phyloP scores from a whole-genome alignment of 2,113 vertebrate species.

The Micromys minutus region DNA sequence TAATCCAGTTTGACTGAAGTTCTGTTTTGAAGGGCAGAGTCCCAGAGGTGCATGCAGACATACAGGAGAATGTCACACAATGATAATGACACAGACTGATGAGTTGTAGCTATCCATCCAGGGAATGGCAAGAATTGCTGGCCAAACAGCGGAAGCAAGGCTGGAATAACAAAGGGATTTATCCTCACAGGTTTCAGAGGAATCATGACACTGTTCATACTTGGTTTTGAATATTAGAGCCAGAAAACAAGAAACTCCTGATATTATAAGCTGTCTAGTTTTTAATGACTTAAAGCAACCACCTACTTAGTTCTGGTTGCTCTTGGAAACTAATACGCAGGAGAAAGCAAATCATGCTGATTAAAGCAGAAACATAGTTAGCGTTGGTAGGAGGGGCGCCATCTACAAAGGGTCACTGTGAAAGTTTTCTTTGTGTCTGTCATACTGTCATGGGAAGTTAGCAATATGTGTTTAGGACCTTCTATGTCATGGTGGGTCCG shows the following conservation, averaged over 20 bases:
- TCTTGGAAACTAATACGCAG: slow-evolving; percentile 1
- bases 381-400: background rate
- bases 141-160: background rate
- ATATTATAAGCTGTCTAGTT: background rate
- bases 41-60: background rate
- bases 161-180: background rate
- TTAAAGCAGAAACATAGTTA: slow-evolving; percentile 20
- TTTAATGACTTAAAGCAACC: background rate
- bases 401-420: background rate
- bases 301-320: background rate
- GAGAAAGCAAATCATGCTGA: background rate
- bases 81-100: background rate
- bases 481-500: background rate
- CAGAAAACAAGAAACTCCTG: background rate
- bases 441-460: background rate
- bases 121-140: background rate
- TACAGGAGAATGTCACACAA: background rate
- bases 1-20: background rate
- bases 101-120: background rate
- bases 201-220: background rate
- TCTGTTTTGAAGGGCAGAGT: background rate
- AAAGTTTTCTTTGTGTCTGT: background rate
- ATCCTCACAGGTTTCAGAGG: background rate
- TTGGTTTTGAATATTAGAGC: background rate
- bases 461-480: background rate